Base-by-base conservation (phyloP, 2,888 invertebrate genomes). In the Heliconius aoede region DNA sequence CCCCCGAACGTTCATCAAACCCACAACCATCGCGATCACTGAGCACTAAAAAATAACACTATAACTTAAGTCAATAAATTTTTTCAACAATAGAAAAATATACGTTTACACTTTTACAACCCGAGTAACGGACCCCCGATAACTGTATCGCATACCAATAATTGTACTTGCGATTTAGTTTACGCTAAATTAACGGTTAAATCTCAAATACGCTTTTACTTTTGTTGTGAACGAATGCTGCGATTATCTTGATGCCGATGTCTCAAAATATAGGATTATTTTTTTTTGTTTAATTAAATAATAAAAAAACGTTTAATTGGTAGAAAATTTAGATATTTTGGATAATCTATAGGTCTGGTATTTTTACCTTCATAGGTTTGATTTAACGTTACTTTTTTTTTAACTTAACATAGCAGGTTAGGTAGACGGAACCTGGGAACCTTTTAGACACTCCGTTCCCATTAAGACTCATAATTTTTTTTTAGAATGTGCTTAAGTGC, bases 81-180 rank as follows among this genome's bases (percentile, higher is more conserved):
- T 30, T n/a, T 15, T 32, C n/a, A n/a, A 69, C 30, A 69, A 69
- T 30, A n/a, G 65, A 30, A 69, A 69, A 40, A 5, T 58, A 28
- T 7, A 28, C 40, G 26, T 65, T 72, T 67, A 72, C 60, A 76
- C 73, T 73, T 76, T 69, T 69, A 67, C 26, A 74, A 72, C 61
- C 58, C 40, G 71, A 51, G 32, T 76, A 78, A 76, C 76, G 78
- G 76, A 71, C 69, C 68, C 36, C 51, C 46, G 62, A 24, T 80
- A 80, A 80, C 80, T 78, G 80, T 78, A 80, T 72, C 73, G 79
- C 77, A 79, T 80, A 79, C 77, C 81, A 71, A 78, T 80, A 76
- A 82, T 80, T 81, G 79, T 78, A 72, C 74, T 79, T 76, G 76
- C 78, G 77, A 82, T 82, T 81, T 80, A 79, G 72, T 75, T 78